Evolutionary conservation across 2,888 invertebrate genomes (phyloP), one percentile per base, ranked within the genome.

Genomic region (Xestia sexstrigata): DNA sequence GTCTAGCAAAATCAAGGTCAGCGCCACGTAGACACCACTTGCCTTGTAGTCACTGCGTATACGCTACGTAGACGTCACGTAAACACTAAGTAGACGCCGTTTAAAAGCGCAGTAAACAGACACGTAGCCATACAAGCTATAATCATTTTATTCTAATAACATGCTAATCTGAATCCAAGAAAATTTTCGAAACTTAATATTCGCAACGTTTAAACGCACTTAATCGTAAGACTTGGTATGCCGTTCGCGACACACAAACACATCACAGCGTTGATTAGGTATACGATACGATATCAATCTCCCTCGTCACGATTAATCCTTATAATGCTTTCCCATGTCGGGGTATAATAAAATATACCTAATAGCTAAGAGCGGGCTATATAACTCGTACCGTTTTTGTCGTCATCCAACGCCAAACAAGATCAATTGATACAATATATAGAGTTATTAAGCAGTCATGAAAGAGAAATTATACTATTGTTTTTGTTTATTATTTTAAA

Each of bases 301-400:
- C 13, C 55, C 35, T 52, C 67, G 65, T 73, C 68, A 55, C 30
- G 69, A 82, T 80, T 62, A 62, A 83, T 83, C 70, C 30, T 26
- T 70, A 70, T 78, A 83, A 68, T 49, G 20, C n/a, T 26, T 63
- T 42, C 26, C 23, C 42, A 52, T 63, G 70, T 78, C 17, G 26
- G 49, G 20, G 20, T n/a, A n/a, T n/a, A n/a, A 69, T n/a, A 39
- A 9, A 35, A 42, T 74, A 26, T 62, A 9, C 35, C 3, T 65
- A 13, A 35, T 58, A 42, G 49, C 17, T 72, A 35, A 39, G 55
- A 35, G 1, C 42, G 35, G 5, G 45, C 26, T 74, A 2, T 20
- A 49, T 26, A 30, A 1, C 42, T 2, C 20, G 17, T 47, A 30
- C 3, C 4, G 30, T 78, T 55, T 80, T 17, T 49, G 13, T 11